A percentile compares a stretch with the other conserved stretches of the same genome.
These are phyloP conservation scores for Nibea coibor DNA, from an alignment of 2,113 vertebrate species.

Conservation along the genomic window DNA sequence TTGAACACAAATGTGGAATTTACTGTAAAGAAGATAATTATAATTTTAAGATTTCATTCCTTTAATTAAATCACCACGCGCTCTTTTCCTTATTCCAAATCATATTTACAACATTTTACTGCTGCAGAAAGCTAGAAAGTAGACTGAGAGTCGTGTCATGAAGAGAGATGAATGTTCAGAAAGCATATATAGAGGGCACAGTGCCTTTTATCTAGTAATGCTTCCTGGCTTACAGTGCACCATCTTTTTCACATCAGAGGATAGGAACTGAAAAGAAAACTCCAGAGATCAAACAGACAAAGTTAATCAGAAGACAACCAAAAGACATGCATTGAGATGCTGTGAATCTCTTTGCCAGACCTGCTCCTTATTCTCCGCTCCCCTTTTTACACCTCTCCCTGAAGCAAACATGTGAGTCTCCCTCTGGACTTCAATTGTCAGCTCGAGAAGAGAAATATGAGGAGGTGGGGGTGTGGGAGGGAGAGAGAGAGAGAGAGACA, in stretches of 20 bases:
- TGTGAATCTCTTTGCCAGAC: conserved; percentile 56
- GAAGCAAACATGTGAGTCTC: conserved; percentile 70
- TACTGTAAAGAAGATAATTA: conserved; percentile 11
- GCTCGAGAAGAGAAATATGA: conserved; percentile 63
- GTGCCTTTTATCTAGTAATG: conserved; percentile 78
- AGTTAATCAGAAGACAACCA: conserved; percentile 81
- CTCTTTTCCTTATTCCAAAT: conserved; percentile 9
- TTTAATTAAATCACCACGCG: conserved; percentile 13
- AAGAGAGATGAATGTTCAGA: conserved; percentile 72
- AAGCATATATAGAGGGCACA: conserved; percentile 68
- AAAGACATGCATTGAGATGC: conserved; percentile 73
- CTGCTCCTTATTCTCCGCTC: conserved; percentile 58
- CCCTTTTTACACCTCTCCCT: conserved; percentile 66
- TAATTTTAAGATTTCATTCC: conserved; percentile 13
- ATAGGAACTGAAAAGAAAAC: conserved; percentile 74
- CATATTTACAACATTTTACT: conserved; percentile 37
- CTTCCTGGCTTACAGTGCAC: conserved; percentile 64
- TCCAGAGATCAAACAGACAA: conserved; percentile 83
- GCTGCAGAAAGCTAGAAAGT: conserved; percentile 30
- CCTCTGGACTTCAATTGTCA: conserved; percentile 82
- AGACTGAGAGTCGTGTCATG: conserved; percentile 35
- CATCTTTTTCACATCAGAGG: conserved; percentile 74
- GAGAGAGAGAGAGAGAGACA: not conserved
- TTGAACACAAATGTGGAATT: not conserved
- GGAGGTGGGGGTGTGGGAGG: conserved; percentile 36